Percentiles rank a stretch among this genome's conserved stretches.
phyloP scores from a whole-genome alignment of 2,888 invertebrate genomes.

The Embidobia sp. region DNA sequence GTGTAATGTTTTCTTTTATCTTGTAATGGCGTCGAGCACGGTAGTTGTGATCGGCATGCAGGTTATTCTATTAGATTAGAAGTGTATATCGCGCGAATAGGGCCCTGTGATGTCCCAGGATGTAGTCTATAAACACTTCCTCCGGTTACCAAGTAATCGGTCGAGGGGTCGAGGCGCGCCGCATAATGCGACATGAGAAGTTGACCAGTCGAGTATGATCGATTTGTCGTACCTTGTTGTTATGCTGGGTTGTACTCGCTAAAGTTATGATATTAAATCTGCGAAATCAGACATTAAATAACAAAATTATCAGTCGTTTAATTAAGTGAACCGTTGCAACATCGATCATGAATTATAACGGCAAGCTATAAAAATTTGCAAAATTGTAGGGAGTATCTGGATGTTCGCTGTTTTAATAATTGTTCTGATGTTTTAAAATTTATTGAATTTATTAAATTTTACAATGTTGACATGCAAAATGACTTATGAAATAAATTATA shows the following conservation, averaged over 20 bases:
- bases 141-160: slow-evolving; percentile 64
- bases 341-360: too few species aligned
- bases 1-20: slow-evolving; percentile 58
- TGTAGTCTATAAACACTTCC: slow-evolving; percentile 67
- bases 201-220: slow-evolving; percentile 66
- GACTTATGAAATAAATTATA: too few species aligned
- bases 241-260: slow-evolving; percentile 55
- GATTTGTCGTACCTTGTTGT: slow-evolving; percentile 65
- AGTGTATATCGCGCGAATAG: slow-evolving; percentile 66
- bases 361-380: neutral
- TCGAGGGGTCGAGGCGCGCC: slow-evolving; percentile 63
- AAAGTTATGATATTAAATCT: slow-evolving; percentile 54
- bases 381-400: too few species aligned
- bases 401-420: too few species aligned
- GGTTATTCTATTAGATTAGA: slow-evolving; percentile 67
- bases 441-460: too few species aligned
- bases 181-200: slow-evolving; percentile 65
- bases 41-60: slow-evolving; percentile 60
- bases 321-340: slow-evolving; percentile 15
- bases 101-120: slow-evolving; percentile 66
- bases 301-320: slow-evolving; percentile 32
- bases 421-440: too few species aligned
- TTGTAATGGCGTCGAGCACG: slow-evolving; percentile 57
- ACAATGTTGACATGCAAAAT: too few species aligned
- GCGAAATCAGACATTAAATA: slow-evolving; percentile 30